Evolutionary conservation across 2,888 invertebrate genomes (phyloP).

Genomic region (Callinectes sapidus): DNA sequence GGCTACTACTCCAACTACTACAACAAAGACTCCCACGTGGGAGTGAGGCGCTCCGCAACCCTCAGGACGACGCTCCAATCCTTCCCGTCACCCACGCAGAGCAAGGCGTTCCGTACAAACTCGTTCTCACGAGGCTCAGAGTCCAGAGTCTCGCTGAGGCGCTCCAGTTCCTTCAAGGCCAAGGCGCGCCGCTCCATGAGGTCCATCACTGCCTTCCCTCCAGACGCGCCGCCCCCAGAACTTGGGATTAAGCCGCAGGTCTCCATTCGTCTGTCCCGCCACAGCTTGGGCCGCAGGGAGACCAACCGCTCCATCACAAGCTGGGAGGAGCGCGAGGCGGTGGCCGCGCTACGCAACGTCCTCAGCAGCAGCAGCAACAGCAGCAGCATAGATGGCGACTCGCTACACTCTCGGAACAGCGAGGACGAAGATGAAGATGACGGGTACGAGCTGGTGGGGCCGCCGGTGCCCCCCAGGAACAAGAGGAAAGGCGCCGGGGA

Average conservation of each 20-base stretch:
- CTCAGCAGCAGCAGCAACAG: not conserved
- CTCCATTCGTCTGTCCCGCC: constrained; percentile 38
- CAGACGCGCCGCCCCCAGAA: constrained; percentile 57
- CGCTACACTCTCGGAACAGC: constrained; percentile 34
- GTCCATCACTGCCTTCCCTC: constrained; percentile 61
- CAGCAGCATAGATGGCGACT: constrained; percentile 38
- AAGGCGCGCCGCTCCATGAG: constrained; percentile 57
- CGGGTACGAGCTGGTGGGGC: constrained; percentile 49
- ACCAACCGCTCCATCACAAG: constrained; percentile 43
- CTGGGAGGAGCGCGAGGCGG: constrained; percentile 52
- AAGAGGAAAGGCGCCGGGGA: not conserved
- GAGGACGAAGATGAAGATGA: constrained; percentile 27
- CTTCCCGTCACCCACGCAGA: constrained; percentile 47
- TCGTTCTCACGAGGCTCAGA: constrained; percentile 50
- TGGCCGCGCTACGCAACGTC: constrained; percentile 44
- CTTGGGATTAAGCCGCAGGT: constrained; percentile 61
- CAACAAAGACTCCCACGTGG: constrained; percentile 37
- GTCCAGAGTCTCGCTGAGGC: constrained; percentile 21
- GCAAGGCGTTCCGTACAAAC: constrained; percentile 43
- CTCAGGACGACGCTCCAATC: constrained; percentile 40
- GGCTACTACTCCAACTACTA: constrained; percentile 65
- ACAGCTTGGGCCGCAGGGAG: constrained; percentile 36
- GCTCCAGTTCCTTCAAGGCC: constrained; percentile 55
- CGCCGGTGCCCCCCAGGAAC: constrained; percentile 55
- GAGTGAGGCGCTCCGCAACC: constrained; percentile 28